Percentiles rank a stretch among this genome's conserved stretches.
These are phyloP conservation scores for Poeciliopsis occidentalis DNA, from an alignment of 2,113 vertebrate species.

Conservation along the genomic window DNA sequence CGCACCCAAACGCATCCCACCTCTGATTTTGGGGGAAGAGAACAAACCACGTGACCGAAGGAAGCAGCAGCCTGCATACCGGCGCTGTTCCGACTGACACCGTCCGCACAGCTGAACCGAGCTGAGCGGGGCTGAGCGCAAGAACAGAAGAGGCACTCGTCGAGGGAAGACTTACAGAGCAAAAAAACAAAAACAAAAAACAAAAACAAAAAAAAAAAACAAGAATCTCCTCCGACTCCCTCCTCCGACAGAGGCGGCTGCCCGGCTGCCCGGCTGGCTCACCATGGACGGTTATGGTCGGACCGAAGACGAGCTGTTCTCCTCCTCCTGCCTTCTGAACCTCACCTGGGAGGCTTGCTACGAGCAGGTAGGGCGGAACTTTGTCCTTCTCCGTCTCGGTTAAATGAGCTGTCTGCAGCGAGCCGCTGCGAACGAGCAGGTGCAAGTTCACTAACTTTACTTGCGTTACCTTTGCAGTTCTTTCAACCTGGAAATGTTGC, in stretches of 20 bases:
- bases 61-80: constrained; percentile 54
- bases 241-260: constrained; percentile 24
- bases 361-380: constrained; percentile 86
- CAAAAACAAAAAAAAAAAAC: too few species aligned
- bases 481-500: background rate
- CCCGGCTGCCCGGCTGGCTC: constrained; percentile 5
- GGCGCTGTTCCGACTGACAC: constrained; percentile 48
- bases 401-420: background rate
- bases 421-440: background rate
- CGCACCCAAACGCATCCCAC: constrained; percentile 31
- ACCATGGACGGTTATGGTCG: constrained; percentile 90
- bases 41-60: constrained; percentile 72
- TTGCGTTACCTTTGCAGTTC: background rate
- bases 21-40: constrained; percentile 26
- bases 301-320: constrained; percentile 89
- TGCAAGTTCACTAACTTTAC: constrained; percentile 42
- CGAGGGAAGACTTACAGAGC: constrained; percentile 34
- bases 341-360: constrained; percentile 92
- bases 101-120: constrained; percentile 60
- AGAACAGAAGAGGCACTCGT: constrained; percentile 23
- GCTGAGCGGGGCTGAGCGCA: constrained; percentile 32
- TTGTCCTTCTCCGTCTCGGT: background rate
- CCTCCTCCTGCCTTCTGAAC: constrained; percentile 88
- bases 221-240: constrained; percentile 34
- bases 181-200: background rate